Conservation (phyloP, 2,888 invertebrate genomes). For the Amaurobius ferox region DNA sequence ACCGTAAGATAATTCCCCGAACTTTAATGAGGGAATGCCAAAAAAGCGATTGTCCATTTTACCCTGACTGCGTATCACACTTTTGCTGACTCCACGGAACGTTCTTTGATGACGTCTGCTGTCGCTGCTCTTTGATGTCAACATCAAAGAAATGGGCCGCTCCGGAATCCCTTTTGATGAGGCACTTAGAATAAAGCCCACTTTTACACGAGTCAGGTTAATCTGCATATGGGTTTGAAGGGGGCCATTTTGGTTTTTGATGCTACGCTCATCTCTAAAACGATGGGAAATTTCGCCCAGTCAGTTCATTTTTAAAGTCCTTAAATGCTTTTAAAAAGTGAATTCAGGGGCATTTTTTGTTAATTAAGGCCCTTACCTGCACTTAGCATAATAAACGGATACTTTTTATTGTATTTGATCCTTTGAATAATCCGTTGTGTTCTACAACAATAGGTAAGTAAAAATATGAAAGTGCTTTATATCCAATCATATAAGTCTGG, state of each 20-base stretch:
- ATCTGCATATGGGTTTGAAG: not conserved
- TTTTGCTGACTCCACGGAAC: not conserved
- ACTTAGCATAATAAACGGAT: not conserved
- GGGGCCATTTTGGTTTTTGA: not conserved
- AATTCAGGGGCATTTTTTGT: not conserved
- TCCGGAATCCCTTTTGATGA: not conserved
- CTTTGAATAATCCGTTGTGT: too few relatives aligned
- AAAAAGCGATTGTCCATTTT: slow-evolving; percentile 8
- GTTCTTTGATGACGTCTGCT: slow-evolving; percentile 1
- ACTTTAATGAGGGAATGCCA: slow-evolving; percentile 3
- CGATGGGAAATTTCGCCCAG: not conserved
- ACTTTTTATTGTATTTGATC: too few relatives aligned
- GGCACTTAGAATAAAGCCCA: slow-evolving; percentile 5
- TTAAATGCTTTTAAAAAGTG: not conserved
- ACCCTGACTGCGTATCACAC: not conserved
- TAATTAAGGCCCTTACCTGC: not conserved
- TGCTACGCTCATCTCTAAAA: not conserved
- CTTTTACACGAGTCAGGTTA: not conserved
- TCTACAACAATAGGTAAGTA: too few relatives aligned
- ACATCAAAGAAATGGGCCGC: not conserved
- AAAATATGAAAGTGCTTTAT: too few relatives aligned
- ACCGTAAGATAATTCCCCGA: not conserved
- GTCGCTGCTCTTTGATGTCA: not conserved
- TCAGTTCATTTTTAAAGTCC: not conserved
- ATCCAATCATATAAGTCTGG: too few relatives aligned